Evolutionary conservation across 2,888 invertebrate species (phyloP).

Genomic region (Microplitis deprimator): DNA sequence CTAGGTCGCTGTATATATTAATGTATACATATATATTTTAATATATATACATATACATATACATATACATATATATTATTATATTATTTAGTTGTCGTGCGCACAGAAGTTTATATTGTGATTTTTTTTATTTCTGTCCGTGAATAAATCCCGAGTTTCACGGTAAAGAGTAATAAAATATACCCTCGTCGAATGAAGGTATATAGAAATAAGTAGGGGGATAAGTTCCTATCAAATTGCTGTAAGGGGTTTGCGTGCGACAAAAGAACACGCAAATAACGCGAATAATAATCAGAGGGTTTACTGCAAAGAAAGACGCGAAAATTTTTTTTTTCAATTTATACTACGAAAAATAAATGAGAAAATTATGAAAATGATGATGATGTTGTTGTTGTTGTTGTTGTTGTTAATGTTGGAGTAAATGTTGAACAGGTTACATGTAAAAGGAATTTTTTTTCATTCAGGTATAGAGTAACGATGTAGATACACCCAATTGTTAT

Average conservation of each 20-base stretch:
- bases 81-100: background rate
- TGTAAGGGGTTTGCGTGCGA: background rate
- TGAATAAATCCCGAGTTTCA: background rate
- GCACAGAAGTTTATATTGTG: background rate
- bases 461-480: too few relatives aligned
- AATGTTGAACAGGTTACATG: background rate
- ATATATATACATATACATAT: background rate
- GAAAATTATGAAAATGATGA: background rate
- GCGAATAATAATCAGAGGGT: background rate
- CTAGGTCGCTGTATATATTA: slow-evolving; percentile 39
- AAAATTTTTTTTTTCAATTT: background rate
- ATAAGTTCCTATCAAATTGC: background rate
- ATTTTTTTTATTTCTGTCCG: slow-evolving; percentile 1
- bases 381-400: background rate
- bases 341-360: background rate
- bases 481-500: background rate
- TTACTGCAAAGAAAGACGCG: background rate
- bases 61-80: background rate
- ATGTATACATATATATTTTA: slow-evolving; percentile 23
- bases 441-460: background rate
- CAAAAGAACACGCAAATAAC: slow-evolving; percentile 1
- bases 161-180: background rate
- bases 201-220: background rate
- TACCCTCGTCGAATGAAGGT: background rate
- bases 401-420: background rate